Evolutionary conservation across 2,797 vertebrate genomes (phyloP).

Genomic region (Hirundo rustica): DNA sequence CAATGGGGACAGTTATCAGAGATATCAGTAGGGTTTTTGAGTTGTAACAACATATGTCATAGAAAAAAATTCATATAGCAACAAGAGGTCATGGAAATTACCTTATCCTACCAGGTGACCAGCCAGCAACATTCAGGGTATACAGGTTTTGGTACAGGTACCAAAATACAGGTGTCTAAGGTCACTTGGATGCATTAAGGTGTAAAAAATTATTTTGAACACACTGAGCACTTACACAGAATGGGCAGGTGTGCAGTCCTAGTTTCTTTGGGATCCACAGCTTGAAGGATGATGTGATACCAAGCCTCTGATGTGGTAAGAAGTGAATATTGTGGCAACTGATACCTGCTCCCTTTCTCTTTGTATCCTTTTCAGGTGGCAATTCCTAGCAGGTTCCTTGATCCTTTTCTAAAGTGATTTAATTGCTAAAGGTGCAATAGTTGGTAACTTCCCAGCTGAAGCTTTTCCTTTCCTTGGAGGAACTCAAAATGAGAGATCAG

Average conservation of each 20-base stretch:
- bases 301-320: neutral
- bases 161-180: neutral
- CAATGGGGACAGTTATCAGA: neutral
- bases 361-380: neutral
- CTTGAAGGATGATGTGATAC: neutral
- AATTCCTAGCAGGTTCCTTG: neutral
- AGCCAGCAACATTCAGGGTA: neutral
- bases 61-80: neutral
- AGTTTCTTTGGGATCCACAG: neutral
- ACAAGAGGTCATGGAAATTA: neutral
- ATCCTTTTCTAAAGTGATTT: neutral
- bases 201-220: neutral
- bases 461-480: neutral
- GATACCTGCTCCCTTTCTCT: neutral
- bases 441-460: neutral
- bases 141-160: neutral
- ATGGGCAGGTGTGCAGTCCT: neutral
- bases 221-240: neutral
- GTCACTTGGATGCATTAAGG: neutral
- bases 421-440: neutral
- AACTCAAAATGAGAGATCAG: neutral
- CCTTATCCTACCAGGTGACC: neutral
- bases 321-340: neutral
- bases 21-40: neutral
- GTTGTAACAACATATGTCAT: neutral